Evolutionary conservation across 2,113 vertebrate genomes (phyloP).

Genomic region (Calypte anna): DNA sequence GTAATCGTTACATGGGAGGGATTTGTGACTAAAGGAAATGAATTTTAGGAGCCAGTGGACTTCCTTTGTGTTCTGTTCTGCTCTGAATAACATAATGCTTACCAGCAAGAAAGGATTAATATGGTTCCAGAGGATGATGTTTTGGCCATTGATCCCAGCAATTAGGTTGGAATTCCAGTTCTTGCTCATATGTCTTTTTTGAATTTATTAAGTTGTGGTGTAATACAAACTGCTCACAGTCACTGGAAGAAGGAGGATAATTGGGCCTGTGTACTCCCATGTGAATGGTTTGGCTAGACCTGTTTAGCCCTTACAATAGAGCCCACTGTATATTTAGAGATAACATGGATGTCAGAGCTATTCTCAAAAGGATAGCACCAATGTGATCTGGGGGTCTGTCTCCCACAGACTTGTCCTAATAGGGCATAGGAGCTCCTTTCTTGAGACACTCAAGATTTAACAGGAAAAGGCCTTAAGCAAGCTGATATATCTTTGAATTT

Average conservation of each 20-base stretch:
- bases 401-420: neutral
- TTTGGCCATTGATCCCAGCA: neutral
- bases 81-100: neutral
- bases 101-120: neutral
- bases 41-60: neutral
- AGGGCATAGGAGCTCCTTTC: neutral
- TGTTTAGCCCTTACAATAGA: neutral
- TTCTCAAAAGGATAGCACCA: neutral
- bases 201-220: neutral
- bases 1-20: neutral
- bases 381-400: neutral
- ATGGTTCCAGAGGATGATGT: neutral
- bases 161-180: neutral
- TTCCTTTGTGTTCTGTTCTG: neutral
- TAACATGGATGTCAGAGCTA: neutral
- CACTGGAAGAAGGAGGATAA: neutral
- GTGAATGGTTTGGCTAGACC: neutral
- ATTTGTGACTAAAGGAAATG: neutral
- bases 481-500: neutral
- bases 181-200: neutral
- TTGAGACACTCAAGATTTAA: neutral
- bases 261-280: neutral
- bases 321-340: neutral
- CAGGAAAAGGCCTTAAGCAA: neutral
- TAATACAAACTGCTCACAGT: neutral